Base-by-base conservation (phyloP, 2,888 invertebrate genomes). In the Uropetala carovei region DNA sequence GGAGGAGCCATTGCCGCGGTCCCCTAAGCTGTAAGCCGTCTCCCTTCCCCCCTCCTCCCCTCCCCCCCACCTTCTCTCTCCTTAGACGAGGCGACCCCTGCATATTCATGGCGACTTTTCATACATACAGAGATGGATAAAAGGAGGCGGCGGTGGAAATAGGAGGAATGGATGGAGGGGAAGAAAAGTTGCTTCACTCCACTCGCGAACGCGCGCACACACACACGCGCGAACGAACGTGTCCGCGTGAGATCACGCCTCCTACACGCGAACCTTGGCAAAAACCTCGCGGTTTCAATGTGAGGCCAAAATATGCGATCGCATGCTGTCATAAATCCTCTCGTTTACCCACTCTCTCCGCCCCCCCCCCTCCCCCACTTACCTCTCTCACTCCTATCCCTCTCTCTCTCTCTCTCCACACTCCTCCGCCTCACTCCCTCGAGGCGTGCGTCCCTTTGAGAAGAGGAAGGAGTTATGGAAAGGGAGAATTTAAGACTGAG, bases 201-300 rank as follows among this genome's bases (percentile, higher is more conserved):
- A 30, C 18, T 9, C 56, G 18, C 43, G 43, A 43, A 43, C 85
- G 59, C 59, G 16, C n/a, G 30, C 58, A 30, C 27, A 68, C 59
- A 59, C 60, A 58, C 58, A 22, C 85, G 59, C 59, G 16, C n/a
- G 30, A 86, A 30, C 27, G 60, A 86, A 30, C 86, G 60, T 64
- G 86, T 30, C 86, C 30, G 64, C 64, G 64, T 89, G 89, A 89
- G 89, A 89, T 89, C 89, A 89, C 89, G 89, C 89, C 89, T 89
- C 89, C 89, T 64, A 89, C 89, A 89, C 89, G 89, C 89, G 64
- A 68, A n/a, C 89, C 89, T 89, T 89, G 89, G 89, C 68, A 27
- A 89, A 89, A 89, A 64, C 64, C 89, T 68, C 89, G 30, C 89
- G 89, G 43, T 89, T 89, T 89, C 89, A 68, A 89, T 64, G 64